Base-by-base conservation (phyloP, 2,113 vertebrate species). In the Aepyceros melampus region DNA sequence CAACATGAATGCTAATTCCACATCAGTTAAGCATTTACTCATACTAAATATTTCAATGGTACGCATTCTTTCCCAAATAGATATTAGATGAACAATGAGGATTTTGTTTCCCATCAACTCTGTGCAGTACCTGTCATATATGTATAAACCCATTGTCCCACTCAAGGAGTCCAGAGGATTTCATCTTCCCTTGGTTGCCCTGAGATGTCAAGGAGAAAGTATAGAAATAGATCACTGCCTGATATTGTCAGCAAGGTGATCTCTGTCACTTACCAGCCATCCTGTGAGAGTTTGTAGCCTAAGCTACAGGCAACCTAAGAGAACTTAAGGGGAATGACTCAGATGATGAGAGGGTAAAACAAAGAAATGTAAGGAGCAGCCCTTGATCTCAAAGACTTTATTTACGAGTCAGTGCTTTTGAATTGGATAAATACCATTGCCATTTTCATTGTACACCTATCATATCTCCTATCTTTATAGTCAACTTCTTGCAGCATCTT, bases 201-300 rank as follows among this genome's bases (percentile, higher is more conserved):
- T 74, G 86, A 71, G 45, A 89, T 95, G 91, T 91, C 92, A 96
- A 64, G 85, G 62, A 92, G 56, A 40, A 79, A 79, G 13, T 67
- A 8, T 36, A 94, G 60, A 97, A 88, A 97, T 60, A 96, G 67
- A 94, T 92, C 82, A 53, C 2, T 82, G 2, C 79, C 83, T 82
- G 33, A 21, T 62, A 84, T 27, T 83, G 67, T 45, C 40, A 7
- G 76, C n/a, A 96, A 6, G 9, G 9, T 51, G 23, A 60, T 95
- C 33, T 21, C 27, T 36, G 91, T 89, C 19, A 15, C 27, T 94
- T 87, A 88, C 19, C 23, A 90, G 51, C 29, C 6, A n/a, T 67
- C 17, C 64, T 71, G 36, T 36, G 36, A 86, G 16, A 93, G 31
- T 81, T 96, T 90, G 31, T 87, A 85, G 83, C 45, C 16, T 47